Base-by-base conservation (phyloP, 2,797 vertebrate genomes). In the Galago senegalensis region DNA sequence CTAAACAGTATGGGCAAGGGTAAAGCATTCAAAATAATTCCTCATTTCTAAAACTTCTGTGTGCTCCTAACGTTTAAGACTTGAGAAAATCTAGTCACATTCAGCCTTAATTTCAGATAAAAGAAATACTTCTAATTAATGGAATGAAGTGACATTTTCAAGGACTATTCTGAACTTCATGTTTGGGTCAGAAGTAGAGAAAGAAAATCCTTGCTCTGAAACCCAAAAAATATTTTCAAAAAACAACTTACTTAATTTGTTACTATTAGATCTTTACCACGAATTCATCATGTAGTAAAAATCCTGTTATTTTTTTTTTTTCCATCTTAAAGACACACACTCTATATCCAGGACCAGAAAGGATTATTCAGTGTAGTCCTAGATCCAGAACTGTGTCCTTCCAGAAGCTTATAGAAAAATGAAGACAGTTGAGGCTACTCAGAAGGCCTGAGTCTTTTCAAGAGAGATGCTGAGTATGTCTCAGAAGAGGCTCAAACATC, bases 11-110 rank as follows among this genome's bases (percentile, higher is more conserved):
- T 17, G 91, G 91, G 65, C 80, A 89, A 93, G 91, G 85, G 70
- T 72, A 92, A 96, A 93, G 79, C 43, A 80, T 86, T 95, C 87
- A 93, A 90, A 86, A 90, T 86, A 96, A 63, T 77, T 85, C 96
- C 73, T 93, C 63, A 85, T 92, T 94, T 97, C 77, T 91, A 93
- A 89, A 94, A 94, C 14, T 92, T 53, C 49, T 53, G 49, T 53
- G 81, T 80, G 77, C 63, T 85, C 18, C 56, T 75, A 89, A 94
- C 80, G 80, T 86, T 94, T 88, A 86, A 94, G 82, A 34, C 27
- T 77, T 81, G 27, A 91, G 56, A 95, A 43, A 69, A 94, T 72
- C 67, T 87, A 70, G 75, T 69, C 49, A 77, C 46, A 86, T 53
- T 76, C 53, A 83, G 76, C 73, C 63, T 67, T 80, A 88, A 89